These are phyloP conservation scores for Coenonympha glycerion DNA, from an alignment of 2,888 invertebrate species.

Conservation along the genomic window DNA sequence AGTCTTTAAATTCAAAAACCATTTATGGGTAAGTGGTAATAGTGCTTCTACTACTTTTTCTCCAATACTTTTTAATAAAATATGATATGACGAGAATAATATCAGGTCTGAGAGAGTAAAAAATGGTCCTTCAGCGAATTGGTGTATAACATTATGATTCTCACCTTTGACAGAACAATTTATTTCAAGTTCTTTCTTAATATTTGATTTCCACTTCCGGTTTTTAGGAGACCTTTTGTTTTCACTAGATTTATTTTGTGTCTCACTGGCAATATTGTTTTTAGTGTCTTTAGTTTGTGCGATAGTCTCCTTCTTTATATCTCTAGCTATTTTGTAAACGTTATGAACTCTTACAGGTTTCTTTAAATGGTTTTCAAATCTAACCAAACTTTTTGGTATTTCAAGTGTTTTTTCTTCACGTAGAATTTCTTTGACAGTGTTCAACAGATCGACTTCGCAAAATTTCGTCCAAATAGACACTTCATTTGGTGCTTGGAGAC, in stretches of 20 bases:
- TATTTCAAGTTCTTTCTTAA: conserved; percentile 53
- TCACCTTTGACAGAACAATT: conserved; percentile 64
- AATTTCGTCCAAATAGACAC: conserved; percentile 93
- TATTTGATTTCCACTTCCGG: conserved; percentile 70
- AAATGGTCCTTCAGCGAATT: conserved; percentile 87
- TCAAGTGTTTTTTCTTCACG: conserved; percentile 33
- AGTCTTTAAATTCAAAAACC: conserved; percentile 71
- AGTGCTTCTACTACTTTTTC: conserved; percentile 43
- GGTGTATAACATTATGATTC: conserved; percentile 78
- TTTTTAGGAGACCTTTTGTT: conserved; percentile 44
- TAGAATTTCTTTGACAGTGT: conserved; percentile 71
- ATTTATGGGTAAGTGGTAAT: conserved; percentile 79
- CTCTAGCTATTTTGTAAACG: conserved; percentile 83
- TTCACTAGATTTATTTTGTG: conserved; percentile 16
- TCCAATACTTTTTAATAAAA: conserved; percentile 73
- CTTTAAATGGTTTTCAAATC: conserved; percentile 89
- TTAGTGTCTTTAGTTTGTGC: not conserved
- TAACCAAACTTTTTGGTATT: conserved; percentile 81
- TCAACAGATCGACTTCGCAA: conserved; percentile 89
- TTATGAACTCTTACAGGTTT: conserved; percentile 91
- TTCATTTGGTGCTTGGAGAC: conserved; percentile 88
- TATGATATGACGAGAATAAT: conserved; percentile 81
- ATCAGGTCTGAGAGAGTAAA: conserved; percentile 90
- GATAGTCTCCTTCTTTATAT: conserved; percentile 58
- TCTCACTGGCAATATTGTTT: conserved; percentile 18